Evolutionary conservation across 2,888 invertebrate genomes (phyloP).

Genomic region (Tenthredo distinguenda): DNA sequence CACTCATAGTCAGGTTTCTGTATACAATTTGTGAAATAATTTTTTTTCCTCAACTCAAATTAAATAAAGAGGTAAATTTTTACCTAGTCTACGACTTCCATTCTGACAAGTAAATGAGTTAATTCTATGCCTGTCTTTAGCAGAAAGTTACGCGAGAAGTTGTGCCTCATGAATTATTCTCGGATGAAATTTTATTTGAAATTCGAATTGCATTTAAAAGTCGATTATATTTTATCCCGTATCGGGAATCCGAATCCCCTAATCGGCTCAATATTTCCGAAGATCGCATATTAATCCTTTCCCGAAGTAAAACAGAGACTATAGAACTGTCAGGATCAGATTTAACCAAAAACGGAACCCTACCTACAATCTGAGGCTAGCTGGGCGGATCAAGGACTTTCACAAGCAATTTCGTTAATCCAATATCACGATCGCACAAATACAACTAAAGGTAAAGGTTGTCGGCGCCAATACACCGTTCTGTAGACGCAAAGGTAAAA

Average conservation of each 20-base stretch:
- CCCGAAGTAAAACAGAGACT: background rate
- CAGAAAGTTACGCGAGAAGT: background rate
- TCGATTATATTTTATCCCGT: background rate
- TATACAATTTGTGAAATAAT: background rate
- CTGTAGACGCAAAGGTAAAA: slow-evolving; percentile 20
- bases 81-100: background rate
- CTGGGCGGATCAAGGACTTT: slow-evolving; percentile 22
- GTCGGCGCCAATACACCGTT: background rate
- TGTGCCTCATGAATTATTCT: background rate
- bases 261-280: background rate
- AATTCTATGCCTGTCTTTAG: background rate
- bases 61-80: slow-evolving; percentile 2
- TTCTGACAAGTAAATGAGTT: background rate
- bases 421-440: slow-evolving; percentile 6
- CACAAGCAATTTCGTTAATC: slow-evolving; percentile 35
- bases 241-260: background rate
- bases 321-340: background rate
- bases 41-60: background rate
- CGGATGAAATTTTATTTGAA: background rate
- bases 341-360: background rate
- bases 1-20: background rate
- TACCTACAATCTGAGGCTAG: background rate
- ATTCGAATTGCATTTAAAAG: background rate
- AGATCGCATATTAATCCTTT: background rate
- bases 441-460: background rate